A percentile compares a stretch with the other conserved stretches of the same genome.
Evolutionary conservation across 2,888 invertebrate genomes (phyloP).

Genomic region (Megamerina dolium): DNA sequence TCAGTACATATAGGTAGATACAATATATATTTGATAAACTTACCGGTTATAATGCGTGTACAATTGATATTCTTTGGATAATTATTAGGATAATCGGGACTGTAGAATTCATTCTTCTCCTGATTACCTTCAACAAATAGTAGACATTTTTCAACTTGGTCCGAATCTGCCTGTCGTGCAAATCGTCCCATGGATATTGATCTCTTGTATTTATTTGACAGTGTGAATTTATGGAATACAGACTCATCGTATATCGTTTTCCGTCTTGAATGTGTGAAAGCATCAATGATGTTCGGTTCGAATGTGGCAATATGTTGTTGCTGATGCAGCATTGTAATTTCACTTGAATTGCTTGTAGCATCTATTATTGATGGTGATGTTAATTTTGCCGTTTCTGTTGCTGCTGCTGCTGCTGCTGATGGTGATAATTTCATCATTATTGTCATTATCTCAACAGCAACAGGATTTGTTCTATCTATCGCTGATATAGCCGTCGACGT

Average conservation of each 20-base stretch:
- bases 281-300: constrained; percentile 12
- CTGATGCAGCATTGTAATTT: neutral
- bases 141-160: constrained; percentile 50
- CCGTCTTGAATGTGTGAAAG: constrained; percentile 7
- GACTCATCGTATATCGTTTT: no score
- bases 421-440: constrained; percentile 14
- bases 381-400: constrained; percentile 3
- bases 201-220: no score
- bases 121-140: constrained; percentile 56
- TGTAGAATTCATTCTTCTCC: constrained; percentile 59
- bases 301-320: constrained; percentile 6
- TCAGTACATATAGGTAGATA: constrained; percentile 1
- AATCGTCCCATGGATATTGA: no score
- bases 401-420: constrained; percentile 8
- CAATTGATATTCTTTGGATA: constrained; percentile 67
- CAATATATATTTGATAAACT: constrained; percentile 33
- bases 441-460: constrained; percentile 9
- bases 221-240: no score
- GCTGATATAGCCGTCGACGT: constrained; percentile 2
- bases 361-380: neutral
- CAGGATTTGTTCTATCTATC: neutral
- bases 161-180: constrained; percentile 24
- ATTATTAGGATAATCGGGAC: constrained; percentile 61
- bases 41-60: constrained; percentile 61
- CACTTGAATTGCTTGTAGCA: neutral